phyloP scores from a whole-genome alignment of 2,113 vertebrate species.

The Gobio gobio region DNA sequence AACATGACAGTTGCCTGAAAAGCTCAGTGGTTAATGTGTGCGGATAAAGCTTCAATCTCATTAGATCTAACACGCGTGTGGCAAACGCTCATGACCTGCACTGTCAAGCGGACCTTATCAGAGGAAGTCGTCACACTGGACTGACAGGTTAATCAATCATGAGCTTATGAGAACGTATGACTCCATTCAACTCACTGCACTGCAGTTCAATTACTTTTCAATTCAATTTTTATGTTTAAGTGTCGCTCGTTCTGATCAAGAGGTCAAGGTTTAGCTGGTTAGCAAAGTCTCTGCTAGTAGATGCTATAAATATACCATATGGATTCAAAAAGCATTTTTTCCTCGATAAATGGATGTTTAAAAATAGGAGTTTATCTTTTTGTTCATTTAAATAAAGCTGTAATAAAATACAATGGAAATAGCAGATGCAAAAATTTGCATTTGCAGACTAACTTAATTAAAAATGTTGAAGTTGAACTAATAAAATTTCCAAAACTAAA shows the following conservation, averaged over 20 bases:
- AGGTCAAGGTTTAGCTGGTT: slow-evolving; percentile 17
- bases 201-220: slow-evolving; percentile 14
- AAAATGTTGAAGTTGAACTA: background rate
- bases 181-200: background rate
- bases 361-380: background rate
- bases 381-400: background rate
- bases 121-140: slow-evolving; percentile 13
- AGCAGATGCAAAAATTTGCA: background rate
- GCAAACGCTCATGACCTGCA: slow-evolving; percentile 2
- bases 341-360: background rate
- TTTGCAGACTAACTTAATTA: no score
- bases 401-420: background rate
- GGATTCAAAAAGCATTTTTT: background rate
- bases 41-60: slow-evolving; percentile 22
- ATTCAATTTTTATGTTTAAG: background rate
- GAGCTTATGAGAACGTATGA: slow-evolving; percentile 4
- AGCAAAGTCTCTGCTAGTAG: background rate
- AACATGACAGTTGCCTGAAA: slow-evolving; percentile 29
- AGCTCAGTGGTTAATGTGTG: slow-evolving; percentile 21
- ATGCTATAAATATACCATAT: background rate
- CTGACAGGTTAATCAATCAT: slow-evolving; percentile 40
- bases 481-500: background rate
- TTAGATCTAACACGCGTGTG: slow-evolving; percentile 19
- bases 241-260: background rate
- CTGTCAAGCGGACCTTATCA: slow-evolving; percentile 35